A percentile compares a stretch with the other conserved stretches of the same genome.
phyloP scores from a whole-genome alignment of 2,888 invertebrate species.

The Thecocarcelia acutangulata region DNA sequence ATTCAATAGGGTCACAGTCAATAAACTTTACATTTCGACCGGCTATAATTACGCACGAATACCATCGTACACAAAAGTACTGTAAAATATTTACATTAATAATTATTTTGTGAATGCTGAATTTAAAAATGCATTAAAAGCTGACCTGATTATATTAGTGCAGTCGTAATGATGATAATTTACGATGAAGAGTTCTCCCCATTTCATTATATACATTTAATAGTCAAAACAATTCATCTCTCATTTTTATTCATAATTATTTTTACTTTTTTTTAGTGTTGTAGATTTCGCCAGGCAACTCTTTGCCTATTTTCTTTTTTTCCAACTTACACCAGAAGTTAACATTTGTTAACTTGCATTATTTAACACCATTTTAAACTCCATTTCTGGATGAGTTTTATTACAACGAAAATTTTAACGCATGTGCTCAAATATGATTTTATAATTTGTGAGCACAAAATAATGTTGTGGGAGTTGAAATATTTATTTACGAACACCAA shows the following conservation, averaged over 20 bases:
- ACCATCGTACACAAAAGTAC: not conserved
- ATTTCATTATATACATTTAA: not conserved
- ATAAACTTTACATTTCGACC: not conserved
- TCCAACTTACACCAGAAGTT: too few relatives aligned
- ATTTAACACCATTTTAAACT: too few relatives aligned
- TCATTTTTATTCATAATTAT: not conserved
- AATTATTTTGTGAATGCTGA: constrained; percentile 15
- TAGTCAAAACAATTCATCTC: not conserved
- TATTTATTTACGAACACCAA: too few relatives aligned
- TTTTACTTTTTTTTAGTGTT: not conserved
- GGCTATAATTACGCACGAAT: not conserved
- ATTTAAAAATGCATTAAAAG: constrained; percentile 40
- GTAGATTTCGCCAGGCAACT: too few relatives aligned
- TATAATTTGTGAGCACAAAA: too few relatives aligned
- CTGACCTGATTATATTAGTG: constrained; percentile 54
- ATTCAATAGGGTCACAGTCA: too few relatives aligned
- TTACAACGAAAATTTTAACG: too few relatives aligned
- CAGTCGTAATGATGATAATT: constrained; percentile 37
- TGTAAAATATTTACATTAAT: constrained; percentile 14
- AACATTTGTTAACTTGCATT: too few relatives aligned
- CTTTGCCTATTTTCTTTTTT: too few relatives aligned
- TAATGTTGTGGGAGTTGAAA: too few relatives aligned
- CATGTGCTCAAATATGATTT: too few relatives aligned
- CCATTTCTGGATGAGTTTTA: too few relatives aligned
- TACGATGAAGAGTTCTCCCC: not conserved